phyloP scores from a whole-genome alignment of 2,113 vertebrate genomes.

The Mungos mungo region DNA sequence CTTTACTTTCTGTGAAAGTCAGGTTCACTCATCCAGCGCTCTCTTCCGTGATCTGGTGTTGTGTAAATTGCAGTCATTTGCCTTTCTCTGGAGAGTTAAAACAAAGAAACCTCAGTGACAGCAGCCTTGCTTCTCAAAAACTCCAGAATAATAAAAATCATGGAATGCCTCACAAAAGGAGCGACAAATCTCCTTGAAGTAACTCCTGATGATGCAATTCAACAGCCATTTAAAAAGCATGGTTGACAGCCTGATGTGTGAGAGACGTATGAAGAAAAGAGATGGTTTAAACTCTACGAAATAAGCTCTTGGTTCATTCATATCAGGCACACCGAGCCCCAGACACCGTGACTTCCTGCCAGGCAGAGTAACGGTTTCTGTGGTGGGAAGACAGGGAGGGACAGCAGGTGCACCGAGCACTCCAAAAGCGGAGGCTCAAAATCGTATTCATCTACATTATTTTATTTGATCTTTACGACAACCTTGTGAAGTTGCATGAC shows the following conservation, averaged over 20 bases:
- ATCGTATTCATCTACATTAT: fast-evolving
- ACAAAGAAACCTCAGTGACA: constrained; percentile 33
- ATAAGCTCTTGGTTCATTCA: not conserved
- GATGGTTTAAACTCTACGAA: not conserved
- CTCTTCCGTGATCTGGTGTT: not conserved
- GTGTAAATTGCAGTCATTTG: constrained; percentile 29
- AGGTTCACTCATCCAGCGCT: not conserved
- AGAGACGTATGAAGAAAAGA: not conserved
- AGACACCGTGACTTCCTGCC: fast-evolving
- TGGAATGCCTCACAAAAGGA: not conserved
- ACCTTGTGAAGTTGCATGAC: not conserved
- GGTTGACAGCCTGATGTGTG: not conserved
- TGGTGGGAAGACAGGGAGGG: not conserved
- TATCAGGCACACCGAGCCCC: fast-evolving
- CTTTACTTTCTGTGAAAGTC: not conserved
- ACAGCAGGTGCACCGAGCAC: fast-evolving
- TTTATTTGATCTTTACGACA: not conserved
- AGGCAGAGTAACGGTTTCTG: fast-evolving
- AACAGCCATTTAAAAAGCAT: not conserved
- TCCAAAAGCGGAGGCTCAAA: not conserved
- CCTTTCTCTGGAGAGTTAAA: constrained; percentile 33
- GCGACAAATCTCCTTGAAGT: not conserved
- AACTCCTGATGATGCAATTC: not conserved
- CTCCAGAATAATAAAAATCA: not conserved
- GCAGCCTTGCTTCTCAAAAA: not conserved